Evolutionary conservation across 2,113 vertebrate species (phyloP).

Genomic region (Chloroceryle aenea): DNA sequence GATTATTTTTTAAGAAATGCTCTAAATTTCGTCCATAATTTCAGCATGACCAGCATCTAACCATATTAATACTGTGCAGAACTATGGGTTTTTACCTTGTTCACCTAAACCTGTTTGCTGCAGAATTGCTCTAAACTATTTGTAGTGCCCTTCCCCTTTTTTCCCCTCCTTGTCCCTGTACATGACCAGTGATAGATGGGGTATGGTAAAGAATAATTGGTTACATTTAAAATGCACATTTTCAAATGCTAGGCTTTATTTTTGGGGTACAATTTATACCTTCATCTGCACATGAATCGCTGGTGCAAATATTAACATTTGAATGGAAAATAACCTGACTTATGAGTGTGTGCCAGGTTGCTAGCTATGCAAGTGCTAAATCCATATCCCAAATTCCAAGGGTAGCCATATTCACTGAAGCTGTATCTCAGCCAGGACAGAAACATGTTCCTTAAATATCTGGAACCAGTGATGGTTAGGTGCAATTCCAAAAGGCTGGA

Average conservation of each 20-base stretch:
- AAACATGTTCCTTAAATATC: background rate
- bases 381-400: background rate
- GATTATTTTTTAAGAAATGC: background rate
- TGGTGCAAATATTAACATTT: slow-evolving; percentile 51
- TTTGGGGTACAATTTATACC: slow-evolving; percentile 11
- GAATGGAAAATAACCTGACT: slow-evolving; percentile 32
- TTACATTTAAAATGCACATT: background rate
- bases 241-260: slow-evolving; percentile 23
- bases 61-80: background rate
- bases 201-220: background rate
- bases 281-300: slow-evolving; percentile 54
- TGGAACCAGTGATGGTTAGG: background rate
- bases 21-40: background rate
- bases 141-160: background rate
- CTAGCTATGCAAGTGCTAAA: slow-evolving; percentile 9
- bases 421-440: background rate
- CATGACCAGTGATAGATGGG: background rate
- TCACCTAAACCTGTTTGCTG: background rate
- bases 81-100: background rate
- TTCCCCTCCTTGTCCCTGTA: background rate
- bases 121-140: background rate
- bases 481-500: background rate
- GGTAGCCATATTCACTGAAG: background rate
- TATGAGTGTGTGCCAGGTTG: background rate
- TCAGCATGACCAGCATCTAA: background rate